Evolutionary conservation across 2,888 invertebrate species (phyloP), one percentile per base, ranked within the genome.

Genomic region (Zelleria hepariella): DNA sequence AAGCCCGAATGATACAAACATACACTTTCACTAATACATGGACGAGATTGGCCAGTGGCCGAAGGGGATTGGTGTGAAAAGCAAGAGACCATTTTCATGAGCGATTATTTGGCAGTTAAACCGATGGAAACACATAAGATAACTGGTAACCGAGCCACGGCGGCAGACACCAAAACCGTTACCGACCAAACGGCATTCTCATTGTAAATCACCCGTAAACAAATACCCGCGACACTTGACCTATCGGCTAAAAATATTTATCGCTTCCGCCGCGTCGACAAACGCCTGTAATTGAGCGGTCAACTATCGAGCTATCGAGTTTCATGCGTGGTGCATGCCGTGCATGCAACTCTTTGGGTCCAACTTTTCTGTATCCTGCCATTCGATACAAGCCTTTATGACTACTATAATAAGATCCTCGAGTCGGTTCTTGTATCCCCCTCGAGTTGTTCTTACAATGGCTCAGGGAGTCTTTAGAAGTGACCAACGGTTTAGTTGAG

Each of bases 251-350:
- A 61, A 67, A 68, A 68, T 82, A 82, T 86, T 86, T 86, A 86
- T 81, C 73, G 77, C 79, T 85, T 86, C 86, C 86, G 79, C 73
- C 69, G 65, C 69, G 68, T 63, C 70, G 72, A 78, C 78, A 79
- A 74, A 80, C 82, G 80, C 74, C 71, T 64, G 75, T 84, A 83
- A 87, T 87, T 84, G 86, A 87, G 85, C 77, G 77, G 81, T 87
- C 86, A 85, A 75, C 77, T 80, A 78, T 76, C 82, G 70, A 76
- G 75, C 78, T 85, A 85, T 86, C 86, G 69, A 73, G 74, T 86
- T 86, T 78, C 80, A 77, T 75, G 77, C 79, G 77, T 76, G 75
- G 53, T 15, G 21, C 27, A 18, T 18, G 7, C n/a, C 8, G 56
- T 56, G 56, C 32, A n/a, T 56, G 56, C 48, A 57, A 48, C 57